Base-by-base conservation (phyloP, 2,797 vertebrate species). In the Taenioides sp. region DNA sequence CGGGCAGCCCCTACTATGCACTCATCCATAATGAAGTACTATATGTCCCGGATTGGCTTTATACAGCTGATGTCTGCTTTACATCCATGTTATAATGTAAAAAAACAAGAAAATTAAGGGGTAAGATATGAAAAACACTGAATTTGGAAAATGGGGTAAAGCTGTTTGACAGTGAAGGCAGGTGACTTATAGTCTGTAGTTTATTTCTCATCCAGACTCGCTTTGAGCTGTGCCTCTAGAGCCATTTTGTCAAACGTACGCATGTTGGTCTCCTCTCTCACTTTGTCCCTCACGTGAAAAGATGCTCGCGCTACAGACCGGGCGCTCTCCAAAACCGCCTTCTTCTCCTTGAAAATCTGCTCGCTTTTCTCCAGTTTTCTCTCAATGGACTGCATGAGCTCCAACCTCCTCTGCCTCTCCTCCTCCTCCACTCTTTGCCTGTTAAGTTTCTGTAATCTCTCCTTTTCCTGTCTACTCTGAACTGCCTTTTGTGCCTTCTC, bases 201-300 rank as follows among this genome's bases (percentile, higher is more conserved):
- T 84, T 95, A 97, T 76, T 98, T 98, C 69, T 97, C 96, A 80
- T 95, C 93, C 70, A 99, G 91, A 74, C 91, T 95, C 82, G 97
- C 96, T 57, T 97, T 95, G 43, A 99, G 89, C 80, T 98, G 96
- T 67, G 98, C 98, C 75, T 99, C 98, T 4, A 97, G 92, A 34
- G 94, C 97, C 98, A 99, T 99, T 77, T 96, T 98, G 81, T 99
- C 98, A 75, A 99, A 99, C 0, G 98, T 98, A 37, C 98, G 96
- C 73, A 79, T 87, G 86, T 99, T 98, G 0, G 96, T 98, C 88
- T 99, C 97, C 81, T 97, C 96, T 0, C 98, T 93, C 10, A 99
- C 98, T 77, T 93, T 96, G 80, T 99, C 98, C 0, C 98, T 93
- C 34, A 99, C 96, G 0, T 99, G 97, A 79, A 99, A 99, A 10